These are phyloP conservation scores for Atopsyche davidsoni DNA, from an alignment of 1,140 invertebrate species.

Conservation along the genomic window DNA sequence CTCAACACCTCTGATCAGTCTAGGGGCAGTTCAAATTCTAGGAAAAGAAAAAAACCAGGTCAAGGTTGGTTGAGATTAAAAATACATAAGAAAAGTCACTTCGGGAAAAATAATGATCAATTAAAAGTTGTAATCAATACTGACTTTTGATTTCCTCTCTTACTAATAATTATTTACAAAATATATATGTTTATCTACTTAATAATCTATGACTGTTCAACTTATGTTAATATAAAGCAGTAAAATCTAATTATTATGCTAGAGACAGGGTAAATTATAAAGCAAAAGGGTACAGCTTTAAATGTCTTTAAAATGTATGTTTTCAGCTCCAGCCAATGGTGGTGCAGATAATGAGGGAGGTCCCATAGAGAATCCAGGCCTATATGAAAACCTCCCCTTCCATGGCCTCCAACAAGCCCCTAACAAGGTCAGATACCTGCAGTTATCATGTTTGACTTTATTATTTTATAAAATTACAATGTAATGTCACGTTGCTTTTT, in stretches of 20 bases:
- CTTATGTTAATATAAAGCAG: no score
- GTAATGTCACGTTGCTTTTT: no score
- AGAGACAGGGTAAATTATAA: no score
- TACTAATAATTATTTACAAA: no score
- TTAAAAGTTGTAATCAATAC: neutral
- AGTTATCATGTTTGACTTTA: no score
- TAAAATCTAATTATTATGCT: no score
- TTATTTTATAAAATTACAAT: no score
- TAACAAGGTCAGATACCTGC: conserved; percentile 75
- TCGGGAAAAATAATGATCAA: neutral
- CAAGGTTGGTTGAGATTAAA: conserved; percentile 52
- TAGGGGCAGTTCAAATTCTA: conserved; percentile 41
- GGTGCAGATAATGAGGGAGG: conserved; percentile 41
- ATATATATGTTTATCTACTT: no score
- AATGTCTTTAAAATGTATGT: neutral
- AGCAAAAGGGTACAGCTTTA: no score
- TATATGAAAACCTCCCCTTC: conserved; percentile 89
- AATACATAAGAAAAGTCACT: conserved; percentile 3
- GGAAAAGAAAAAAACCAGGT: conserved; percentile 72
- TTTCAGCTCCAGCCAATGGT: conserved; percentile 46
- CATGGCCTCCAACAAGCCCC: conserved; percentile 85
- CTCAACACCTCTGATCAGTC: conserved; percentile 32
- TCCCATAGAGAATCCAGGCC: conserved; percentile 26
- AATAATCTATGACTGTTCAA: no score
- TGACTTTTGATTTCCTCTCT: no score